These are phyloP conservation scores for Gyps fulvus DNA, from an alignment of 2,113 vertebrate species.

Conservation along the genomic window DNA sequence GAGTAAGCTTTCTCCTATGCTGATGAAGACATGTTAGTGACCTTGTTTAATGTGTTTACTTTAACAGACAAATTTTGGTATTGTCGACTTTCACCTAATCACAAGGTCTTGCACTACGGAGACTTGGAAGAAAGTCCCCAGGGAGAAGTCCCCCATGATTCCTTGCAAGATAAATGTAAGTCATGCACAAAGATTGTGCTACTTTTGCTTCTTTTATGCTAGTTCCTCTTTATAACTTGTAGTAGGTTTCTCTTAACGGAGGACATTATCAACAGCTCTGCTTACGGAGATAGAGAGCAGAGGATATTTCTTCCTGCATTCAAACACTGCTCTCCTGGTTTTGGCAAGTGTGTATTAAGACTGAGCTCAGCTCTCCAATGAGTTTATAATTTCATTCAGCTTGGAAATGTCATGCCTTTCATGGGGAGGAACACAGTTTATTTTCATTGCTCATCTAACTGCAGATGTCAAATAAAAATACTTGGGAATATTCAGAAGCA, in stretches of 20 bases:
- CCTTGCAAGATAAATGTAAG: constrained; percentile 97
- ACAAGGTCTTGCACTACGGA: constrained; percentile 99
- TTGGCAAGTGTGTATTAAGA: background rate
- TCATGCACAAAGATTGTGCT: background rate
- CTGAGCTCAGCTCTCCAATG: background rate
- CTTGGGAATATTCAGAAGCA: background rate
- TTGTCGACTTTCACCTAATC: constrained; percentile 96
- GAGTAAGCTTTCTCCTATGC: background rate
- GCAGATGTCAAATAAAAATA: background rate
- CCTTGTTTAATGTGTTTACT: background rate
- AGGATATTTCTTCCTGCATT: background rate
- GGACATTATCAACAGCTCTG: background rate
- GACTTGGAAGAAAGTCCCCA: constrained; percentile 97
- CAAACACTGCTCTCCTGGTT: background rate
- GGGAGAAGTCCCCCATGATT: constrained; percentile 95
- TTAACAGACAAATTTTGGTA: constrained; percentile 97
- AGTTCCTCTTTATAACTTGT: background rate
- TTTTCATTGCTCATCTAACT: background rate
- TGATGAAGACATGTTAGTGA: background rate
- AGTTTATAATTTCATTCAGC: background rate
- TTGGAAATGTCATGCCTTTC: background rate
- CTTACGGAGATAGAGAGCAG: background rate
- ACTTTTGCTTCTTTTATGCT: background rate
- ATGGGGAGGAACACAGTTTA: background rate
- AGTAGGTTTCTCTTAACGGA: background rate